phyloP scores from a whole-genome alignment of 1,140 invertebrate species.

The Archivesica marissinica region DNA sequence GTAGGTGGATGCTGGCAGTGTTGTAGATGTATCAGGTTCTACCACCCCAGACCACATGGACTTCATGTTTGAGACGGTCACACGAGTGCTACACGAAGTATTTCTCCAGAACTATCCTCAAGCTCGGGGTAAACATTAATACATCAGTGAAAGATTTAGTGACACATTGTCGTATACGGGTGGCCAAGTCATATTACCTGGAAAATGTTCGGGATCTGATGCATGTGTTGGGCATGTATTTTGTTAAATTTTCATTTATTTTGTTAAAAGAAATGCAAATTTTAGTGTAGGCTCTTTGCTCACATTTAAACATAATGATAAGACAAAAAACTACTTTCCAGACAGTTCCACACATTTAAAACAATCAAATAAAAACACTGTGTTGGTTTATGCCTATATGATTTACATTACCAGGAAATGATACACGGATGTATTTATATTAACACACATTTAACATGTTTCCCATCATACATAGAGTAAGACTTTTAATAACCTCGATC shows the following conservation, averaged over 20 bases:
- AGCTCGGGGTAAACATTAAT: not conserved
- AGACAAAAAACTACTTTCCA: too few species aligned
- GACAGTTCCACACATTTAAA: too few species aligned
- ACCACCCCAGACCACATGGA: not conserved
- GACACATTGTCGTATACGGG: not conserved
- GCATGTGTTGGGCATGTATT: not conserved
- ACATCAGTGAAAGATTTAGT: not conserved
- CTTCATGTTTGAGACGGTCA: not conserved
- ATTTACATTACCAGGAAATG: too few species aligned
- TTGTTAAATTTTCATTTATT: not conserved
- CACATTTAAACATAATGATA: not conserved
- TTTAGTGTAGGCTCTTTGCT: not conserved
- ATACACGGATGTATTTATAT: too few species aligned
- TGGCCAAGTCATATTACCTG: not conserved
- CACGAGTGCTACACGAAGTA: not conserved
- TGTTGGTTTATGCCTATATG: too few species aligned
- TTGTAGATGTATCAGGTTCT: not conserved
- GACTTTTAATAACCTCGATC: too few species aligned
- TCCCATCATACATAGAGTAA: too few species aligned
- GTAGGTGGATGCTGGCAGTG: not conserved
- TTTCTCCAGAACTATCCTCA: conserved; percentile 11
- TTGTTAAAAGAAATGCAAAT: not conserved
- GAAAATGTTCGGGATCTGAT: not conserved
- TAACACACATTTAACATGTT: too few species aligned
- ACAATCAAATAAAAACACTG: too few species aligned